Evolutionary conservation across 92 coral and sea anemone species (phyloP).

Genomic region (Pocillopora meandrina): DNA sequence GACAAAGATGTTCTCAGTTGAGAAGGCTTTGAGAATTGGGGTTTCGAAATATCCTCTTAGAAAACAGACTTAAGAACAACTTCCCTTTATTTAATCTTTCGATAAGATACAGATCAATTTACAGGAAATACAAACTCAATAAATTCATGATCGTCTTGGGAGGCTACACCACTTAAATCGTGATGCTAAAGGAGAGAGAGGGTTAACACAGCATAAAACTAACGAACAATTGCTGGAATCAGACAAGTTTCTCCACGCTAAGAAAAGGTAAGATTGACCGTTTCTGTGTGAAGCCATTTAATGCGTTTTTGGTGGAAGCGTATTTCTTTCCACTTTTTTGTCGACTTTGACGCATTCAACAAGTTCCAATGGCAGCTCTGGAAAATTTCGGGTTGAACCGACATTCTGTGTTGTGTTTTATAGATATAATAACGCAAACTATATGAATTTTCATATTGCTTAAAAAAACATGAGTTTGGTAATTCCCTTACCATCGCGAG

Average conservation of each 20-base stretch:
- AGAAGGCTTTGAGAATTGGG: neutral
- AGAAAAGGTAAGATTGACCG: neutral
- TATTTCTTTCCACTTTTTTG: too few relatives aligned
- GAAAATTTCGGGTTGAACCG: too few relatives aligned
- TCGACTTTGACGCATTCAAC: too few relatives aligned
- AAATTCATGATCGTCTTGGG: neutral
- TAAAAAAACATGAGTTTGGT: too few relatives aligned
- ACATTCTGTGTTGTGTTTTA: too few relatives aligned
- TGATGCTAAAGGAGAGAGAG: neutral
- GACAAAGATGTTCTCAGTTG: too few relatives aligned
- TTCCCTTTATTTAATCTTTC: neutral
- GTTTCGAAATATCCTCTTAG: neutral
- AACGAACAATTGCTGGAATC: neutral
- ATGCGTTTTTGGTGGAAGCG: too few relatives aligned
- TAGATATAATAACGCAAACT: too few relatives aligned
- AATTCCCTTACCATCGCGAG: too few relatives aligned
- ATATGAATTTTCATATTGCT: too few relatives aligned
- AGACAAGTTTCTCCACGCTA: neutral
- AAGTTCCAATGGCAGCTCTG: too few relatives aligned
- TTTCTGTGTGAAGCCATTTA: neutral
- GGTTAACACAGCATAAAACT: neutral
- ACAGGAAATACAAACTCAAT: neutral
- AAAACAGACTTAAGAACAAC: neutral
- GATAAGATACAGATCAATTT: neutral
- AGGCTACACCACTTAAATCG: too few relatives aligned